Base-by-base conservation (phyloP, 2,888 invertebrate species). In the Prostheceraeus crozeri region DNA sequence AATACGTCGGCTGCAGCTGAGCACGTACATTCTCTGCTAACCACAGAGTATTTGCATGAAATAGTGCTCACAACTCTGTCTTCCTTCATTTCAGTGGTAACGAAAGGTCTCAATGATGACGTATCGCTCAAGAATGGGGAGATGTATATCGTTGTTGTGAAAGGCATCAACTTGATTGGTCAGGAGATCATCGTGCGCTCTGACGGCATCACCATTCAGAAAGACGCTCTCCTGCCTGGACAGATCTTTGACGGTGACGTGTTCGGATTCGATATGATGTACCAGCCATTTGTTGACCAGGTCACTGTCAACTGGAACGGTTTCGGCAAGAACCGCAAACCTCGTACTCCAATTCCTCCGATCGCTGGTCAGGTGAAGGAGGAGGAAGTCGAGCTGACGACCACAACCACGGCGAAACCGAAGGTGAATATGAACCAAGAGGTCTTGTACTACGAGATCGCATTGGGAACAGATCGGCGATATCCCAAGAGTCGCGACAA, bases 271-370 rank as follows among this genome's bases (percentile, higher is more conserved):
- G 68, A 68, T 54, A 60, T 69, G 3, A 62, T 62, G 21, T 65
- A 65, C 23, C 61, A 64, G 45, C 62, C 65, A 10, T 66, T 65
- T 6, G 62, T 46, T 16, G 63, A 56, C 10, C 65, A 60, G 30
- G 63, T 68, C 10, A 63, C 65, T 10, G 68, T 67, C 21, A 68
- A 70, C 65, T 70, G 70, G 70, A 62, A 66, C 16, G 68, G 68
- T 2, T 70, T 70, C 63, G 70, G 70, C 35, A 57, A 64, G n/a
- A n/a, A n/a, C n/a, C n/a, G n/a, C n/a, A n/a, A n/a, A n/a, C n/a
- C n/a, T n/a, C n/a, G n/a, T n/a, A n/a, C n/a, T n/a, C n/a, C n/a
- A n/a, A n/a, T n/a, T n/a, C n/a, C n/a, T n/a, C n/a, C n/a, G n/a
- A n/a, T n/a, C n/a, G n/a, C n/a, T n/a, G n/a, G n/a, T n/a, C n/a